These are phyloP conservation scores for Drosophila athabasca DNA, from an alignment of 1,140 invertebrate genomes.

Conservation along the genomic window DNA sequence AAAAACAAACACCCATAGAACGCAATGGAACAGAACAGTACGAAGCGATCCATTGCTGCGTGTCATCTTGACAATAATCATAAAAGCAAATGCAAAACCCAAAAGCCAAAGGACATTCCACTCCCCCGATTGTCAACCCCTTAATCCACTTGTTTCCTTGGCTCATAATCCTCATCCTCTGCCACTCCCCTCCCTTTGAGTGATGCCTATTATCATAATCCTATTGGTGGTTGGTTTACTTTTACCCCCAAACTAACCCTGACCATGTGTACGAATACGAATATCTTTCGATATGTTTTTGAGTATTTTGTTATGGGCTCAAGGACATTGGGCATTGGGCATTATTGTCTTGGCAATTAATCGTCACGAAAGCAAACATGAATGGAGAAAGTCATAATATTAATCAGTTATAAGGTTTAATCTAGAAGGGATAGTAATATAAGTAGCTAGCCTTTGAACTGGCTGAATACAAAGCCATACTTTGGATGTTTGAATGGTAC, in stretches of 20 bases:
- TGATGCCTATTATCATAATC: conserved; percentile 55
- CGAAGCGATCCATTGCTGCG: conserved; percentile 27
- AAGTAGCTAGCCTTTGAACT: no score
- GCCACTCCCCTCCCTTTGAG: not conserved
- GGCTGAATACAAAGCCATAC: no score
- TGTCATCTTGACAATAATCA: conserved; percentile 67
- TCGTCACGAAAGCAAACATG: conserved; percentile 25
- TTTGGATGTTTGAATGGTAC: no score
- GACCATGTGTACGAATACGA: conserved; percentile 56
- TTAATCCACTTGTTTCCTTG: conserved; percentile 76
- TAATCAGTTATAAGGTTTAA: not conserved
- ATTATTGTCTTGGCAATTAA: conserved; percentile 32
- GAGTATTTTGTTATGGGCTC: conserved; percentile 65
- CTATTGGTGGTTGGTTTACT: conserved; percentile 15
- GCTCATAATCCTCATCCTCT: conserved; percentile 44
- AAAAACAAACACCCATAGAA: conserved; percentile 7
- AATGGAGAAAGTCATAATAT: conserved; percentile 12
- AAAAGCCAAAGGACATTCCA: conserved; percentile 51
- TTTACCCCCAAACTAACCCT: conserved; percentile 22
- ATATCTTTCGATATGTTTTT: conserved; percentile 59
- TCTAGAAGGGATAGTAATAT: no score
- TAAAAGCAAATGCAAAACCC: conserved; percentile 78
- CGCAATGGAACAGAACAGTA: conserved; percentile 23
- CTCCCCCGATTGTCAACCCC: conserved; percentile 51
- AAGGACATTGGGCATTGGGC: conserved; percentile 41